Evolutionary conservation across 1,140 invertebrate genomes (phyloP).

Genomic region (Brachystomella parvula): DNA sequence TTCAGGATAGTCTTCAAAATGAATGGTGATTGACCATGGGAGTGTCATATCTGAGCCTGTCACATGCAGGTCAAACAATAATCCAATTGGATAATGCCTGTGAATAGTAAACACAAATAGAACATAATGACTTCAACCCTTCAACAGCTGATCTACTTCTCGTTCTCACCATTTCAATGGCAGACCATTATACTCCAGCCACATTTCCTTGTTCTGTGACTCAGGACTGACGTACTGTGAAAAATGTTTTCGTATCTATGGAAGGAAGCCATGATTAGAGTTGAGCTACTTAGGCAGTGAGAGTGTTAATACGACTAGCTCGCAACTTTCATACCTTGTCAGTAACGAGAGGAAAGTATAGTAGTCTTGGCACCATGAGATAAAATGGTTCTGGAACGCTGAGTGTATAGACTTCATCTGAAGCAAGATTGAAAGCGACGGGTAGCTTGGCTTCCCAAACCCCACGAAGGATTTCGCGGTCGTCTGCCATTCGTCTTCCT

Average conservation of each 20-base stretch:
- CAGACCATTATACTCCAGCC: constrained; percentile 87
- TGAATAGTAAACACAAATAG: constrained; percentile 32
- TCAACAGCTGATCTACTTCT: constrained; percentile 7
- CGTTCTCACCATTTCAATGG: constrained; percentile 73
- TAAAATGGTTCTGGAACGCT: constrained; percentile 86
- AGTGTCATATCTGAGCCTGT: constrained; percentile 56
- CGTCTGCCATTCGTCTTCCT: constrained; percentile 71
- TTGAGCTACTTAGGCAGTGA: neutral
- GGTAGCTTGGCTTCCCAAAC: constrained; percentile 93
- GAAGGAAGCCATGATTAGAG: constrained; percentile 26
- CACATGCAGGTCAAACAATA: constrained; percentile 75
- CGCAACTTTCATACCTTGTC: constrained; percentile 65
- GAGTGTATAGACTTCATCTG: constrained; percentile 77
- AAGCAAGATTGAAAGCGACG: constrained; percentile 76
- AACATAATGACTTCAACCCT: neutral
- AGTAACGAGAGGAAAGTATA: constrained; percentile 91
- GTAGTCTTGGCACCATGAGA: constrained; percentile 86
- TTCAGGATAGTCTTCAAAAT: constrained; percentile 86
- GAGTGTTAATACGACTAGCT: neutral
- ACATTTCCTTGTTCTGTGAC: constrained; percentile 79
- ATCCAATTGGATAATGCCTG: constrained; percentile 90
- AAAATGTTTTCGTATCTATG: constrained; percentile 82
- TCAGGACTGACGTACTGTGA: constrained; percentile 69
- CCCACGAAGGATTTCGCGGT: constrained; percentile 83
- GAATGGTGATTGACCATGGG: constrained; percentile 91